phyloP scores from a whole-genome alignment of 2,113 vertebrate genomes.

The Centropus bengalensis region DNA sequence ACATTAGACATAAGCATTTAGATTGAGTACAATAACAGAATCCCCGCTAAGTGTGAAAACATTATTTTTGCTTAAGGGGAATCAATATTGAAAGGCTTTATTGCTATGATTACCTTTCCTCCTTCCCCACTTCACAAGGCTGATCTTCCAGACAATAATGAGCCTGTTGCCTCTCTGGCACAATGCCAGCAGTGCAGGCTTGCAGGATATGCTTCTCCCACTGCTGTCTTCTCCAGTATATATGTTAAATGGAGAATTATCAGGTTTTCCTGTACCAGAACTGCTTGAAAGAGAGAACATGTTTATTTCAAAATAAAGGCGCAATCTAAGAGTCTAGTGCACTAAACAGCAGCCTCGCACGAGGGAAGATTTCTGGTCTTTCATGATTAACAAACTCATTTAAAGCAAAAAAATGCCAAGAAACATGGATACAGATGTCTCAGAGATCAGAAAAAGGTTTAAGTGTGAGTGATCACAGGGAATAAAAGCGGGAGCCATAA shows the following conservation, averaged over 20 bases:
- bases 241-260: not conserved
- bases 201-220: not conserved
- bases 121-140: not conserved
- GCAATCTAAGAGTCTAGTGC: not conserved
- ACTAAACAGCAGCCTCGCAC: not conserved
- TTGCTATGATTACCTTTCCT: not conserved
- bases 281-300: not conserved
- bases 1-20: not conserved
- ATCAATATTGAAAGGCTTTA: not conserved
- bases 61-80: not conserved
- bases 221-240: rapidly evolving
- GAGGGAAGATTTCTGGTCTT: not conserved
- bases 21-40: not conserved
- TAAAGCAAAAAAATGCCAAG: no score
- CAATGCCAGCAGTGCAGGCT: not conserved
- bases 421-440: not conserved
- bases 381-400: not conserved
- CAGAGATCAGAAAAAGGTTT: not conserved
- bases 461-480: not conserved
- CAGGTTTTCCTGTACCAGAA: not conserved
- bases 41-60: not conserved
- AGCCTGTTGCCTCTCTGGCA: rapidly evolving
- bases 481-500: not conserved
- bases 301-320: not conserved
- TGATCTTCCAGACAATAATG: rapidly evolving